Evolutionary conservation across 2,888 invertebrate species (phyloP), one percentile per base, ranked within the genome.

Genomic region (Amphipyra tragopoginis): DNA sequence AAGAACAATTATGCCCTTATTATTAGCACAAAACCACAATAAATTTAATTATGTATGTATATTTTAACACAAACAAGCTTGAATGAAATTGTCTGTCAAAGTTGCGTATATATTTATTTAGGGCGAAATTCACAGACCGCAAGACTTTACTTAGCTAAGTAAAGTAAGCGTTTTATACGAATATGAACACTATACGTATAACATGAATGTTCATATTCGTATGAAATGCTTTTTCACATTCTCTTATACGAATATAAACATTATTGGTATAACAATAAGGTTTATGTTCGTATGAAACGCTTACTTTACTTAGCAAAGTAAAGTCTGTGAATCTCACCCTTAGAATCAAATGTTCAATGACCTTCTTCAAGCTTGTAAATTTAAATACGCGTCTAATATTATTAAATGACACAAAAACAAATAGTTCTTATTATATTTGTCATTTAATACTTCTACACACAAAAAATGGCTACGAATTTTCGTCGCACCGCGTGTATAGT

Each of bases 1-100:
- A 38, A 64, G 58, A 54, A 56, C 29, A 42, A 15, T 26, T 49
- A 72, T 75, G 72, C 48, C 72, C 60, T 55, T 61, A 60, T 29
- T 45, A 61, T 61, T 68, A 56, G 48, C 63, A 70, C 48, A 60
- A 65, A 63, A 69, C 66, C 65, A 66, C 68, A 54, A 63, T 50
- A 55, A 67, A 56, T 69, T 50, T 48, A 45, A 57, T 62, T 53
- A 49, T 43, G 29, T 36, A 0, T 69, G n/a, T 40, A 29, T 56
- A 34, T 71, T 45, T 58, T 43, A 57, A 43, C 2, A 39, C 42
- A 1, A 51, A 45, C 53, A 74, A 74, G 56, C 47, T 54, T 70
- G 68, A 69, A 53, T n/a, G 49, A 6, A 21, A 7, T 49, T 14
- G 13, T 14, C 8, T 6, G 14, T 40, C n/a, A n/a, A 38, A 38